A percentile compares a stretch with the other conserved stretches of the same genome.
Evolutionary conservation across 1,140 invertebrate species (phyloP).

Genomic region (Aphidius gifuensis): DNA sequence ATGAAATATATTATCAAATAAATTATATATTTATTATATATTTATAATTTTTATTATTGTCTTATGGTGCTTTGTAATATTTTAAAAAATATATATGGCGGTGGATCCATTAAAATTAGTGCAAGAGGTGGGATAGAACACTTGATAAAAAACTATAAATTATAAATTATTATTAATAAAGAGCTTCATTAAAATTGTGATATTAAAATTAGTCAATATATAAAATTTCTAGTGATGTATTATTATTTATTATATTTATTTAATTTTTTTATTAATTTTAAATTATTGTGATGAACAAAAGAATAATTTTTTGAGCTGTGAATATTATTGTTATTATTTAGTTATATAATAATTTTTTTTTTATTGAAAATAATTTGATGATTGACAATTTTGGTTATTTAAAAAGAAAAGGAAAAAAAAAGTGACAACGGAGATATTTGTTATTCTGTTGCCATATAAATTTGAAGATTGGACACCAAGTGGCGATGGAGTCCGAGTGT

Average conservation of each 20-base stretch:
- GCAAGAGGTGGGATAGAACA: constrained; percentile 30
- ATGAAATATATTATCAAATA: not conserved
- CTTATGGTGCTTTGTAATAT: constrained; percentile 9
- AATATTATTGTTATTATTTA: no score
- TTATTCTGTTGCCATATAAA: not conserved
- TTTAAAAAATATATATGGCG: constrained; percentile 26
- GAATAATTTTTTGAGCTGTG: no score
- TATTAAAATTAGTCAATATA: no score
- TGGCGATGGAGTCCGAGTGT: constrained; percentile 55
- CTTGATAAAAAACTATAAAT: not conserved
- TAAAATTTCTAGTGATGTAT: no score
- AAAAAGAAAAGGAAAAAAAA: constrained; percentile 9
- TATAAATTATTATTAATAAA: no score
- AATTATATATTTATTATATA: not conserved
- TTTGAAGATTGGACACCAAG: constrained; percentile 14
- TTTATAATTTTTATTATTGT: not conserved
- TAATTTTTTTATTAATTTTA: no score
- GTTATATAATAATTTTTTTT: no score
- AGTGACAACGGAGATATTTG: not conserved
- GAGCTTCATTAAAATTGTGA: no score
- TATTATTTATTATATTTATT: no score
- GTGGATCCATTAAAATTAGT: constrained; percentile 30
- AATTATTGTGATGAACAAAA: no score
- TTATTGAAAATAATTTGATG: not conserved
- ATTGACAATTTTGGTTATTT: not conserved